Base-by-base conservation (phyloP, 2,888 invertebrate species). In the Germaria angustata region DNA sequence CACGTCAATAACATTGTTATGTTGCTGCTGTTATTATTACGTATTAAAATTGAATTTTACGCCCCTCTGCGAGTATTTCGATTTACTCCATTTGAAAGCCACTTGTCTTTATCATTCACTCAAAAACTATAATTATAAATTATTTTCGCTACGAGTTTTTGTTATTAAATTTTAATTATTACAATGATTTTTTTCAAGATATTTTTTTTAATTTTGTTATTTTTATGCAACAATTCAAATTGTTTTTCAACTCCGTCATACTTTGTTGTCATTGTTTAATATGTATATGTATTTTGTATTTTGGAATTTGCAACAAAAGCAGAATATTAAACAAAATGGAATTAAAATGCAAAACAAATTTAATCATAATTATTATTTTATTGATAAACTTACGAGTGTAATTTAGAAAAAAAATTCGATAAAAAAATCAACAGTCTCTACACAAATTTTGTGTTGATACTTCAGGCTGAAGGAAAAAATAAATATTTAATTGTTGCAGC, bases 151-250 rank as follows among this genome's bases (percentile, higher is more conserved):
- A n/a, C 13, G 20, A 15, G 41, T 53, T 65, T 53, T 65, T 24
- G 24, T 65, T 44, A 59, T 76, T 69, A 53, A 53, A 34, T 63
- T 69, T 77, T 77, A 77, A 77, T 69, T 77, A 69, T 51, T 61
- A n/a, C 61, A 61, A 53, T 44, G 44, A 69, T 53, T 69, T 57
- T 46, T 22, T n/a, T n/a, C n/a, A 15, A 51, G 22, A 61, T 51
- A 32, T 59, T 66, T 59, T 13, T 71, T n/a, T 2, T 4, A 0
- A 28, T 41, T 46, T 22, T 7, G 22, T 20, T 44, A 63, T 8
- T 49, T 77, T 77, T 69, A 53, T 69, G 61, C 77, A 69, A 69
- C 36, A 61, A 20, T 63, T 61, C 44, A 17, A 44, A 51, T 44
- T 22, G 22, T 41, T 34, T 53, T 41, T 15, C 5, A 32, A 44